Base-by-base conservation (phyloP, 2,113 vertebrate species). In the Gymnogyps californianus region DNA sequence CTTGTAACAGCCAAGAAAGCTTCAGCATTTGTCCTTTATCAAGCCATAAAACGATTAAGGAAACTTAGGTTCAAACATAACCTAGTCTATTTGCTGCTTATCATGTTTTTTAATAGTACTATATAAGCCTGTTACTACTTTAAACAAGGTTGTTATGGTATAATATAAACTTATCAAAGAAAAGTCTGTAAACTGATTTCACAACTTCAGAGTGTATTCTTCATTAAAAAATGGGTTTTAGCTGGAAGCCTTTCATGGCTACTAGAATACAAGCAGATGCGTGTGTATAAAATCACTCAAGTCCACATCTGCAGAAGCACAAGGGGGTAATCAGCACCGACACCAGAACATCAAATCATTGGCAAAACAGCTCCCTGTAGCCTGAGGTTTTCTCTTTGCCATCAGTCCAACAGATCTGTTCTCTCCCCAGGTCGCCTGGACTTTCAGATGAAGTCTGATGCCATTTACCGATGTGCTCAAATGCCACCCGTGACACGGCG, bases 401-500 rank as follows among this genome's bases (percentile, higher is more conserved):
- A 5, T 4, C 22, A 17, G n/a, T 9, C 49, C 52, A 5, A 14
- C 7, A 6, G 16, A 9, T 9, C 15, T 5, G 11, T 6, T 42
- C 26, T 32, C 13, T 31, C 22, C 42, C 3, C 24, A 3, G 0
- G 34, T 0, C 6, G 3, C 76, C 54, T 0, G 29, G 22, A 5
- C 57, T 16, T 29, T 4, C 57, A 6, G 38, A 5, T 2, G 34
- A 38, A 59, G 29, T 5, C 44, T 1, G 65, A 20, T 11, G 59
- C 20, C 36, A 0, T 3, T 13, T 0, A n/a, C 29, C 16, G 51
- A 1, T 0, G 22, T 3, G 15, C 24, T 12, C 52, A 8, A 12
- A 25, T 0, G 16, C 29, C 38, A 3, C 46, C 17, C 19, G 0
- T 0, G 47, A 34, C 59, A 3, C 22, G 5, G 38, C 3, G 4